Evolutionary conservation across 2,113 vertebrate genomes (phyloP).

Genomic region (Stigmatopora nigra): DNA sequence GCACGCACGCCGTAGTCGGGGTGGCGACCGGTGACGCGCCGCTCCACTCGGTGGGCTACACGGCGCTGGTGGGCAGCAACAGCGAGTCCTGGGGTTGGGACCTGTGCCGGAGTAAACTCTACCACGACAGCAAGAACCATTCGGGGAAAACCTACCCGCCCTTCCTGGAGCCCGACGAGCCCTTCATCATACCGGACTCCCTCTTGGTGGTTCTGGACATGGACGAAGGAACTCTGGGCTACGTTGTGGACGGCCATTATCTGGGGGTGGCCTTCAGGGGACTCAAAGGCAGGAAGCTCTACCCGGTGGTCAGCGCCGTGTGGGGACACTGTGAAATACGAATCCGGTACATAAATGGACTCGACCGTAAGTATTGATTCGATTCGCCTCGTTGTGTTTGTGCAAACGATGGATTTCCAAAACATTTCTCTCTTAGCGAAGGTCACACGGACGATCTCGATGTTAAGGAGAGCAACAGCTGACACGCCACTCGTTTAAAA

Average conservation of each 20-base stretch:
- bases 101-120: slow-evolving; percentile 94
- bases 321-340: slow-evolving; percentile 99
- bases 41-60: slow-evolving; percentile 93
- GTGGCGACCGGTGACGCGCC: slow-evolving; percentile 87
- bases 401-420: no score
- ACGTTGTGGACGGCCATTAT: slow-evolving; percentile 96
- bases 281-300: slow-evolving; percentile 93
- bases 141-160: slow-evolving; percentile 88
- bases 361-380: slow-evolving; percentile 90
- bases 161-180: slow-evolving; percentile 89
- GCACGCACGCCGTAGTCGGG: slow-evolving; percentile 91
- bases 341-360: slow-evolving; percentile 98
- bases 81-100: slow-evolving; percentile 98
- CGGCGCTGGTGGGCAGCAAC: slow-evolving; percentile 89
- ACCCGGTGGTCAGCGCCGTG: slow-evolving; percentile 94
- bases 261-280: slow-evolving; percentile 93
- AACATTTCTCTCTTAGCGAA: slow-evolving; percentile 10
- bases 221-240: slow-evolving; percentile 95
- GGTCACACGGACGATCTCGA: neutral
- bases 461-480: no score
- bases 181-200: slow-evolving; percentile 93
- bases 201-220: slow-evolving; percentile 96
- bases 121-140: slow-evolving; percentile 93
- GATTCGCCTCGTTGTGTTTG: neutral
- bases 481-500: no score